Conservation (phyloP, 2,113 vertebrate species). For the Canis aureus region DNA sequence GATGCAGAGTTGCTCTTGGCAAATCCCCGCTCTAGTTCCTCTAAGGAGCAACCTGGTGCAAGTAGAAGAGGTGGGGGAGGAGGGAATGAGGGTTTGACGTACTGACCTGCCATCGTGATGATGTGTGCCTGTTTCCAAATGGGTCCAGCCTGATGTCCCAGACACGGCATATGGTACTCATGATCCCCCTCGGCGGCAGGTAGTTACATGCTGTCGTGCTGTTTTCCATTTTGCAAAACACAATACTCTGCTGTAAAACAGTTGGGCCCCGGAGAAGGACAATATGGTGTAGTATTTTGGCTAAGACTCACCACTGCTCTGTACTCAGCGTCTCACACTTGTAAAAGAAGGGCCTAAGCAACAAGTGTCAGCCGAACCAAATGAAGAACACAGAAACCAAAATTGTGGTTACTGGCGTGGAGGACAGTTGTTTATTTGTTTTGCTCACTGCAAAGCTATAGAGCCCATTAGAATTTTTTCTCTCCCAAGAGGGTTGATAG, state of each 20-base stretch:
- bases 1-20: neutral
- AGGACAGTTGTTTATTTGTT: neutral
- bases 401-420: fast-evolving
- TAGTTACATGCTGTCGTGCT: fast-evolving
- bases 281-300: fast-evolving
- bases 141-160: neutral
- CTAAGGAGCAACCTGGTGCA: neutral
- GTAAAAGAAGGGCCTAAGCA: neutral
- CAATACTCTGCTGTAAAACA: neutral
- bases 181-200: fast-evolving
- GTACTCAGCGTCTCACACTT: neutral
- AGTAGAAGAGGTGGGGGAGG: too few species aligned
- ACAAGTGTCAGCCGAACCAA: neutral
- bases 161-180: fast-evolving
- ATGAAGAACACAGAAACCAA: fast-evolving
- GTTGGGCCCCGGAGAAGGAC: neutral
- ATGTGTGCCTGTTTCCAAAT: neutral
- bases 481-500: neutral
- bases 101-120: fast-evolving
- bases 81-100: neutral
- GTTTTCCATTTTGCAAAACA: neutral
- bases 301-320: fast-evolving
- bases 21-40: neutral
- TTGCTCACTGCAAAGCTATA: too few species aligned
- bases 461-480: neutral